phyloP scores from a whole-genome alignment of 2,797 vertebrate genomes.

The Macrochelys suwanniensis region DNA sequence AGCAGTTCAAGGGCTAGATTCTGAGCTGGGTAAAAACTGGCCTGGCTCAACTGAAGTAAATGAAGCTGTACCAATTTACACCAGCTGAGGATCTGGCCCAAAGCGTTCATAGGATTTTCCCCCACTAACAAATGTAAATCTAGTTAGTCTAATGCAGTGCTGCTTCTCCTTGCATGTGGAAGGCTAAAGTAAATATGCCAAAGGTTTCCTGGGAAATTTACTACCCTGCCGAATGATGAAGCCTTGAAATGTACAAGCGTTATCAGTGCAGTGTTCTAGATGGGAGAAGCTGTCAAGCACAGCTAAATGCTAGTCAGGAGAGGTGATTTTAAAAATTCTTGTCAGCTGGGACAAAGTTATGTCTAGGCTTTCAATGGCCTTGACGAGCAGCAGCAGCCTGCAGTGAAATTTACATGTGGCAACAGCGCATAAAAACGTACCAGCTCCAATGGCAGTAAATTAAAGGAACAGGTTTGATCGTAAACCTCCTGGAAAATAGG shows the following conservation, averaged over 20 bases:
- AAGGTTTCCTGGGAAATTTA: not conserved
- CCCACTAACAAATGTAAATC: accelerated
- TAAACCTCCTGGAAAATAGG: constrained; percentile 54
- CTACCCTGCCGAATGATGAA: accelerated
- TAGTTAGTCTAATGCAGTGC: not conserved
- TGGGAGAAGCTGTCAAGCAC: not conserved
- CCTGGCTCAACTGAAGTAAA: accelerated
- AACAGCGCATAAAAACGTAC: not conserved
- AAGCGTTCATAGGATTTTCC: not conserved
- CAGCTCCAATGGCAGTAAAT: not conserved
- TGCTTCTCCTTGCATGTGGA: not conserved
- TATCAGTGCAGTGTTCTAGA: accelerated
- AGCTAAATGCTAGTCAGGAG: not conserved
- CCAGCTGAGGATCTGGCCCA: not conserved
- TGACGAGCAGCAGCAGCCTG: not conserved
- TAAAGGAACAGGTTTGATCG: constrained; percentile 61
- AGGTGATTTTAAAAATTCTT: not conserved
- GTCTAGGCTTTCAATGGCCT: constrained; percentile 26
- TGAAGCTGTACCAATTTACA: accelerated
- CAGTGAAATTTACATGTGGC: not conserved
- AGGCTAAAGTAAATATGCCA: constrained; percentile 28
- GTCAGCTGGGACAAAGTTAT: constrained; percentile 27
- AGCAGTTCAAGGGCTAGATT: not conserved
- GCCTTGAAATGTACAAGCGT: not conserved
- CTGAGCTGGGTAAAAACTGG: not conserved